Conservation (phyloP, 2,797 vertebrate species). For the Arrhamphus sclerolepis region DNA sequence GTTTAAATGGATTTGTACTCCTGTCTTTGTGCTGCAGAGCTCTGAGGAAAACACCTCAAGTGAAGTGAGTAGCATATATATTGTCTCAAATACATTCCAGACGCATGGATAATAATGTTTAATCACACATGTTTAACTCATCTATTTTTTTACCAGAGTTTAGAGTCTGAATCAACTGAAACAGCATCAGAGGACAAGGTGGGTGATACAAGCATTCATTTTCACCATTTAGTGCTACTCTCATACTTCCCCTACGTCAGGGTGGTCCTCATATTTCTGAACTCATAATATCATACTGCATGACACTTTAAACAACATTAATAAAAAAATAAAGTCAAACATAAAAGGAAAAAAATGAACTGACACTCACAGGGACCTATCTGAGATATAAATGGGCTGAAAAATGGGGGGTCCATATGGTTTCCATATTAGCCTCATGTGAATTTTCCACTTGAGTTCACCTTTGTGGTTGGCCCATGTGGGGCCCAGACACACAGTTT, state of each 20-base stretch:
- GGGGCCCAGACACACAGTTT: too few species aligned
- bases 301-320: too few species aligned
- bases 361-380: too few species aligned
- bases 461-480: too few species aligned
- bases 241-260: too few species aligned
- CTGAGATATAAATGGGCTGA: too few species aligned
- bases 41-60: slow-evolving; percentile 67
- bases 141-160: slow-evolving; percentile 51
- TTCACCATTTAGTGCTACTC: background rate
- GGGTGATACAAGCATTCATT: background rate
- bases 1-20: background rate
- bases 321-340: too few species aligned
- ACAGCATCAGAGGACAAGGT: slow-evolving; percentile 73
- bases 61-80: slow-evolving; percentile 61
- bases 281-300: background rate
- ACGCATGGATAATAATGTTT: background rate
- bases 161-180: slow-evolving; percentile 70
- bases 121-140: background rate
- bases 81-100: background rate
- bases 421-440: too few species aligned
- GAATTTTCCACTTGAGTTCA: too few species aligned
- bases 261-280: background rate
- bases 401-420: too few species aligned
- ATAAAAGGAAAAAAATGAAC: too few species aligned
- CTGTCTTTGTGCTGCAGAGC: slow-evolving; percentile 58